A percentile compares a stretch with the other conserved stretches of the same genome.
Evolutionary conservation across 1,140 invertebrate genomes (phyloP).

Genomic region (Achatina immaculata): DNA sequence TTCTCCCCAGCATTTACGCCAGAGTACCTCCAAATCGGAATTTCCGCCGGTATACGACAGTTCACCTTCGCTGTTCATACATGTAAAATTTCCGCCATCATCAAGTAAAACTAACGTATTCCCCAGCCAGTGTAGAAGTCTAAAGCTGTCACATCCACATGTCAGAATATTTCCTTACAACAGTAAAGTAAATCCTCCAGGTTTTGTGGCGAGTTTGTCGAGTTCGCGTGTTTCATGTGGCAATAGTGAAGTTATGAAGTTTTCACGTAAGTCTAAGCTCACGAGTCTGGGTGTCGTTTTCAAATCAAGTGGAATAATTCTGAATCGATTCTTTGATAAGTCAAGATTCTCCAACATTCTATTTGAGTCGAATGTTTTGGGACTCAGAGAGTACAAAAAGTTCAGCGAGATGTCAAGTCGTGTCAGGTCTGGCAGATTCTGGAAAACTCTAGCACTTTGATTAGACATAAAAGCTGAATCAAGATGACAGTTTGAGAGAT

Average conservation of each 20-base stretch:
- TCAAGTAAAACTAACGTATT: not conserved
- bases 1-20: constrained; percentile 18
- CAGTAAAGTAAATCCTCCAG: not conserved
- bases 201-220: not conserved
- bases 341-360: not conserved
- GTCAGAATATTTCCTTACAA: constrained; percentile 14
- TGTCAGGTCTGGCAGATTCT: not conserved
- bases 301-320: not conserved
- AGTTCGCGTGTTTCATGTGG: not conserved
- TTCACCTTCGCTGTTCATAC: not conserved
- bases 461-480: not conserved
- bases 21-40: not conserved
- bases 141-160: not conserved
- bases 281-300: not conserved
- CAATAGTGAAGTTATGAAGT: not conserved
- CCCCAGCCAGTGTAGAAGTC: not conserved
- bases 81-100: constrained; percentile 1
- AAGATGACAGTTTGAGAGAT: not conserved
- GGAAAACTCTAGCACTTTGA: constrained; percentile 7
- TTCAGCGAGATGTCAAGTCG: constrained; percentile 3
- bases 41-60: not conserved
- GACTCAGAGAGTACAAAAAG: not conserved
- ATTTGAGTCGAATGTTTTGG: not conserved
- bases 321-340: constrained; percentile 10
- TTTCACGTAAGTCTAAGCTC: not conserved